A percentile compares a stretch with the other conserved stretches of the same genome.
Evolutionary conservation across 2,797 vertebrate genomes (phyloP).

Genomic region (Notamacropus eugenii): DNA sequence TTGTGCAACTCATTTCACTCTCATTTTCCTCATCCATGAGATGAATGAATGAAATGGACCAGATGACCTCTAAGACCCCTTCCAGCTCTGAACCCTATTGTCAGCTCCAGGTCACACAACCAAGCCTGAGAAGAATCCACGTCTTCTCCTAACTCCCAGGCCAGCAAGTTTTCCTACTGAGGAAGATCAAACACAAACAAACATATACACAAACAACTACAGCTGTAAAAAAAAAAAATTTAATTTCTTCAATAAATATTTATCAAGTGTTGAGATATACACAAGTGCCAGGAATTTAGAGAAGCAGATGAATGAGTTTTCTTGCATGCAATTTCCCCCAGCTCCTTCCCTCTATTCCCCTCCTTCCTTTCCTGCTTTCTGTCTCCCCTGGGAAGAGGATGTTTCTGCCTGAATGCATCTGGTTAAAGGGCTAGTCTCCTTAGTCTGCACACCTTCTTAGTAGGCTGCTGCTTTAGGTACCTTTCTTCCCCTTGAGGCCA

Average conservation of each 20-base stretch:
- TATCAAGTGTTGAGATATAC: constrained; percentile 64
- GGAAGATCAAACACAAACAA: constrained; percentile 20
- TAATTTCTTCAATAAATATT: constrained; percentile 73
- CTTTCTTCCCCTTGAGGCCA: not conserved
- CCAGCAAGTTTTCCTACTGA: not conserved
- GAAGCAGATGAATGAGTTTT: constrained; percentile 48
- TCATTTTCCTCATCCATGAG: not conserved
- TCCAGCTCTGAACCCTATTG: not conserved
- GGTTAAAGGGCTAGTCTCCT: not conserved
- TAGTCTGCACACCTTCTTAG: not conserved
- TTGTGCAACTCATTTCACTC: not conserved
- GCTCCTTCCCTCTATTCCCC: not conserved
- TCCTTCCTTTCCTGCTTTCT: not conserved
- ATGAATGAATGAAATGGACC: not conserved
- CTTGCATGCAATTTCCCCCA: not conserved
- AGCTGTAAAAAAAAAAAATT: constrained; percentile 56
- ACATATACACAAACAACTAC: constrained; percentile 67
- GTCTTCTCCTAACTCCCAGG: not conserved
- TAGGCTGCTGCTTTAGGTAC: not conserved
- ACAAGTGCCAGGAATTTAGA: constrained; percentile 68
- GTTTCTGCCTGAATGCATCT: not conserved
- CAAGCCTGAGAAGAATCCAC: not conserved
- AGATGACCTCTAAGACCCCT: not conserved
- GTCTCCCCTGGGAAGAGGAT: not conserved
- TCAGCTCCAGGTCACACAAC: constrained; percentile 4